Evolutionary conservation across 2,888 invertebrate genomes (phyloP).

Genomic region (Minunthozetes semirufus): DNA sequence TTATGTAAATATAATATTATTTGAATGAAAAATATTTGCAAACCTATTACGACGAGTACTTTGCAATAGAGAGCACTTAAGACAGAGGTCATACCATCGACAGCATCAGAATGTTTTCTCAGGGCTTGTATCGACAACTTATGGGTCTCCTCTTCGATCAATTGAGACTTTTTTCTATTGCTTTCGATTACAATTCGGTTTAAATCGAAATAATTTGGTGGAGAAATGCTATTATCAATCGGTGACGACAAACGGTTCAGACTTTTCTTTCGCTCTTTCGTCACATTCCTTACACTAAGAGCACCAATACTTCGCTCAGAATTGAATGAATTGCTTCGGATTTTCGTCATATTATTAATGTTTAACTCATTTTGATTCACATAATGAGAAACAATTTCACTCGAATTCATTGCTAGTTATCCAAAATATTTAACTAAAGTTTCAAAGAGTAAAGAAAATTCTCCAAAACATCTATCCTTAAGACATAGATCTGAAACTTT

Average conservation of each 20-base stretch:
- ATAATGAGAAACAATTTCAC: constrained; percentile 17
- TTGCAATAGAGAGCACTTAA: constrained; percentile 89
- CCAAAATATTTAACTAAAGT: too few species aligned
- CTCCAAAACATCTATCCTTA: too few species aligned
- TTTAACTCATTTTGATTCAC: background rate
- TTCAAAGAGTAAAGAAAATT: too few species aligned
- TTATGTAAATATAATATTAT: background rate
- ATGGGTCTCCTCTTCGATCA: background rate
- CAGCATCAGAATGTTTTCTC: constrained; percentile 46
- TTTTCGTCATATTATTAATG: background rate
- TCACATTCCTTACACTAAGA: background rate
- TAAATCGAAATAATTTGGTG: constrained; percentile 15
- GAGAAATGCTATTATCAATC: background rate
- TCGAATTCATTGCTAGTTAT: background rate
- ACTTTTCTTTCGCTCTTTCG: background rate
- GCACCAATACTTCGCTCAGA: background rate
- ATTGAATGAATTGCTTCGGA: background rate
- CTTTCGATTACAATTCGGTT: constrained; percentile 20
- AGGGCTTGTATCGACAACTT: background rate
- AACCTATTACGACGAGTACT: constrained; percentile 70
- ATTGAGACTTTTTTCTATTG: background rate
- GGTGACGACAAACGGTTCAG: constrained; percentile 3
- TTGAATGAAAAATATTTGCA: background rate
- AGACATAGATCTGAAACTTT: too few species aligned
- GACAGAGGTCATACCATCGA: constrained; percentile 75